Evolutionary conservation across 2,113 vertebrate genomes (phyloP).

Genomic region (Varanus komodoensis): DNA sequence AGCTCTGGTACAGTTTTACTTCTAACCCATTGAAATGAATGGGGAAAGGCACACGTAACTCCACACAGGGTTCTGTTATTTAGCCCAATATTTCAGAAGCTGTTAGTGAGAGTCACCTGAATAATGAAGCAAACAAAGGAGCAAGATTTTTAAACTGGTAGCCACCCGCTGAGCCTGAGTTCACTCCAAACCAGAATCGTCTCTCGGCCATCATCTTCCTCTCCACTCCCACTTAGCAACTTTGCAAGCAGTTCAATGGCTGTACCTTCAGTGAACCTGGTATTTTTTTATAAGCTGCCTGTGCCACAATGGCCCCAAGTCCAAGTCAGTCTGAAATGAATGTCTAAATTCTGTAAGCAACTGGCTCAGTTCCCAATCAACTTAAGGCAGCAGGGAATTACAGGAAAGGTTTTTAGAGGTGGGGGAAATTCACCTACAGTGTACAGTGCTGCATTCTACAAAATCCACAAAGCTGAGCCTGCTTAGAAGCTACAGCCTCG

Average conservation of each 20-base stretch:
- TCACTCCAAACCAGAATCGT: background rate
- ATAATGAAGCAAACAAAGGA: background rate
- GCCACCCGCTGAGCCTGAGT: background rate
- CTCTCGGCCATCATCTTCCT: background rate
- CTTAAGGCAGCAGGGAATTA: background rate
- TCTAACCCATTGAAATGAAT: background rate
- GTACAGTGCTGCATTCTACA: slow-evolving; percentile 3
- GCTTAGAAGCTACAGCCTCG: background rate
- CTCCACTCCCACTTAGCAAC: background rate
- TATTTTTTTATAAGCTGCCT: background rate
- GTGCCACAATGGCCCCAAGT: background rate
- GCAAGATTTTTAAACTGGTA: background rate
- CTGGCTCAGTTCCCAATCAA: background rate
- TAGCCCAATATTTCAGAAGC: background rate
- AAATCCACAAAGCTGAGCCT: slow-evolving; percentile 37
- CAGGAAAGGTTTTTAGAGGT: background rate
- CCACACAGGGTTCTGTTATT: background rate
- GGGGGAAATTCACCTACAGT: background rate
- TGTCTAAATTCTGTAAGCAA: background rate
- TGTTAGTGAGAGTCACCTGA: background rate
- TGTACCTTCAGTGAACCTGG: fast-evolving
- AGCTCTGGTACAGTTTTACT: background rate
- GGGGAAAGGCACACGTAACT: background rate
- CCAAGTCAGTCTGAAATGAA: background rate
- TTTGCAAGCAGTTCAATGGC: background rate